Evolutionary conservation across 2,888 invertebrate species (phyloP), one percentile per base, ranked within the genome.

Genomic region (Rhodophaea formosa): DNA sequence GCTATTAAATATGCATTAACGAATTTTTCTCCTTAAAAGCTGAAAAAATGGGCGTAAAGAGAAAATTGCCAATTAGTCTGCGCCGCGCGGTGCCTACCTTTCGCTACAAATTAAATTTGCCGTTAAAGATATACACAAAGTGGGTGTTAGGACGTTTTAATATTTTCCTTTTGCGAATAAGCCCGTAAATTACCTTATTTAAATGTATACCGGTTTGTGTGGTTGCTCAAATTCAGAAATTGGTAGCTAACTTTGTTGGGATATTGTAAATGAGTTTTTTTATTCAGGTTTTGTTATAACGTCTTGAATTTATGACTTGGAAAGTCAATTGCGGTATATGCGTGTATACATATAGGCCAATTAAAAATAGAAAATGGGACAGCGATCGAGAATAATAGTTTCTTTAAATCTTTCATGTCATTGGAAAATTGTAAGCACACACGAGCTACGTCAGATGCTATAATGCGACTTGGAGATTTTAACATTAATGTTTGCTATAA

Each of bases 1-100:
- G 73, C 88, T 84, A 89, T 91, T 89, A 91, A 91, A 89, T 91
- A 90, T 91, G 88, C 89, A 91, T 87, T 91, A 91, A 90, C 90
- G 90, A 88, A 89, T 89, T 91, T 89, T 90, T 84, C 88, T 88
- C 75, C 77, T 90, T 86, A 89, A 87, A 89, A 88, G 88, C 88
- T 84, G 82, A 84, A 79, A 88, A 84, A 88, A 89, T 87, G 80
- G 88, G 86, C 86, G 88, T 87, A 88, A 91, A 84, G 81, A 83
- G 88, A 89, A 91, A 91, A 91, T 91, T 89, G 90, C 59, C 90
- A 89, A 91, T 91, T 91, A 90, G 77, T 70, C 49, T 58, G 53
- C 47, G 57, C 66, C 66, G 58, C 65, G 62, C 63, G 70, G 71
- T 67, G 70, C 68, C 70, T 75, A 74, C 77, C 75, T 77, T 70